A percentile compares a stretch with the other conserved stretches of the same genome.
phyloP scores from a whole-genome alignment of 2,113 vertebrate species.

The Amblyornis subalaris region DNA sequence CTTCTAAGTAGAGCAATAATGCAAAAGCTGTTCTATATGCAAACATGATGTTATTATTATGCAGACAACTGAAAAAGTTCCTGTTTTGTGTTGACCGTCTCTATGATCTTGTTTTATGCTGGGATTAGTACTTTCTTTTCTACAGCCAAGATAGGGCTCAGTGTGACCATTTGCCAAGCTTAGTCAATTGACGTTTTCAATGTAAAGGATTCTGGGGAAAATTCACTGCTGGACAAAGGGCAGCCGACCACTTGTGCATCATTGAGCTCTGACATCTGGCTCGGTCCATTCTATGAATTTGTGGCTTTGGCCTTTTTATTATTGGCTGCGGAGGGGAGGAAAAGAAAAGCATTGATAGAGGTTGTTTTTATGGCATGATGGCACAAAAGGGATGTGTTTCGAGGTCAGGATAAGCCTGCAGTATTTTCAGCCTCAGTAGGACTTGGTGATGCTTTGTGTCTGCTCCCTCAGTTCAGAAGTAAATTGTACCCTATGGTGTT shows the following conservation, averaged over 20 bases:
- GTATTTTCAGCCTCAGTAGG: not conserved
- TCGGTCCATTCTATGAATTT: not conserved
- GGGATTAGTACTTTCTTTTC: conserved; percentile 56
- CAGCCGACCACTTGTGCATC: not conserved
- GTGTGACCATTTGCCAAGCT: conserved; percentile 61
- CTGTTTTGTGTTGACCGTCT: conserved; percentile 59
- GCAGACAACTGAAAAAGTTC: conserved; percentile 63
- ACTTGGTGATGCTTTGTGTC: not conserved
- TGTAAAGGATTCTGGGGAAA: not conserved
- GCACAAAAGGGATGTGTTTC: not conserved
- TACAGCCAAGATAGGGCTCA: conserved; percentile 60
- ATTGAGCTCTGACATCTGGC: not conserved
- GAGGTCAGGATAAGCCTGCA: not conserved
- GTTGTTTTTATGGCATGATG: rapidly evolving
- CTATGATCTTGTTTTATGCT: conserved; percentile 60
- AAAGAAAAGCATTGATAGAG: rapidly evolving
- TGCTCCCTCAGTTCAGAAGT: conserved; percentile 8
- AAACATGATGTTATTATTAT: conserved; percentile 75
- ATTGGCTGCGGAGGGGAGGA: rapidly evolving
- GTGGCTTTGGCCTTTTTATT: not conserved
- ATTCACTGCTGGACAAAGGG: not conserved
- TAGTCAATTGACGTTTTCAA: not conserved
- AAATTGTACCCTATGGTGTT: not conserved
- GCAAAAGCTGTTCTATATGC: conserved; percentile 81
- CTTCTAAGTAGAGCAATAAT: conserved; percentile 82